Conservation (phyloP, 2,888 invertebrate species). For the Tenthredo amoena region DNA sequence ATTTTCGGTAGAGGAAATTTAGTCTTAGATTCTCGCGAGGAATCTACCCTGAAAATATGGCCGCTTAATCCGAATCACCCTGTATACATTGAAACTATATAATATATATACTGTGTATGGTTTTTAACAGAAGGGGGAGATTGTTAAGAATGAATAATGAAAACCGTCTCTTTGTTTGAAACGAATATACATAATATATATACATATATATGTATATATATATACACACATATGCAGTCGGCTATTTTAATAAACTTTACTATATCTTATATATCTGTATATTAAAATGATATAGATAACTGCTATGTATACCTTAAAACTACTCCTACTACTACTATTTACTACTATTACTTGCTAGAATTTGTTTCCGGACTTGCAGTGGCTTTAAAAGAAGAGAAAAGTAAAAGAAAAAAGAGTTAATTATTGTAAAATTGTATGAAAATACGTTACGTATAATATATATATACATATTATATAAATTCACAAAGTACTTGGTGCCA, state of each 20-base stretch:
- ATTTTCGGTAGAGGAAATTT: too few relatives aligned
- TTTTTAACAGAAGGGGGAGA: too few relatives aligned
- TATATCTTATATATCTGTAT: constrained; percentile 40
- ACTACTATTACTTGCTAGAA: constrained; percentile 39
- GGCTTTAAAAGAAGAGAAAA: constrained; percentile 33
- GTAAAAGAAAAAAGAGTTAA: constrained; percentile 23
- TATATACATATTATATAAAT: constrained; percentile 20
- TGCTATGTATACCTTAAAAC: constrained; percentile 30
- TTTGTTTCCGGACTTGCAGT: constrained; percentile 25
- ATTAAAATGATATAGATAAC: neutral
- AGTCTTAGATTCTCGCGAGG: too few relatives aligned
- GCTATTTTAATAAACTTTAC: constrained; percentile 44
- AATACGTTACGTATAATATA: constrained; percentile 48
- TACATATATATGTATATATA: neutral
- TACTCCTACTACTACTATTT: constrained; percentile 44
- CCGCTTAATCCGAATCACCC: too few relatives aligned
- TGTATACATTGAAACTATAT: neutral
- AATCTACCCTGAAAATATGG: too few relatives aligned
- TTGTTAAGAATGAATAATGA: neutral
- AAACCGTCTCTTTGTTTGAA: neutral
- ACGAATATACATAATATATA: constrained; percentile 21
- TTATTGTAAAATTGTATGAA: constrained; percentile 55
- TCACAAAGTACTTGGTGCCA: constrained; percentile 64
- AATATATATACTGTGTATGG: too few relatives aligned
- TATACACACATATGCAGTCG: neutral